Evolutionary conservation across 2,797 vertebrate species (phyloP), one percentile per base, ranked within the genome.

Genomic region (Lagodon rhomboides): DNA sequence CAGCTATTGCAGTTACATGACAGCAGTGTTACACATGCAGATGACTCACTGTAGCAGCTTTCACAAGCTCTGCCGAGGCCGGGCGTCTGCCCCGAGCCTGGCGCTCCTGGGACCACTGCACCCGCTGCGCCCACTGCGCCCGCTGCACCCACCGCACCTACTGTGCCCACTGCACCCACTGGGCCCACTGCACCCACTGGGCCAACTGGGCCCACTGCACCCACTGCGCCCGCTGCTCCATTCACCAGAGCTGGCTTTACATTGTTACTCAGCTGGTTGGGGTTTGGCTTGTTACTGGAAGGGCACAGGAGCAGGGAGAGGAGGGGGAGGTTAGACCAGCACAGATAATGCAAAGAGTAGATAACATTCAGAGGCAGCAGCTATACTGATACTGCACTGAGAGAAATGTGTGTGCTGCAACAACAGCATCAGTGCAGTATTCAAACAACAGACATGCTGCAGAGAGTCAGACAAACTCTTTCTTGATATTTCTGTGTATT

Each of bases 11-110:
- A 56, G 51, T 23, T 9, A 18, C 23, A 25, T n/a, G 62, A 30
- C 25, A 46, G 54, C 63, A n/a, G 56, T 23, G 66, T n/a, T 12
- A 46, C 12, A 38, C 54, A 30, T 56, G n/a, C 17, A 12, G 51
- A 80, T 91, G 83, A 97, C 98, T 98, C 94, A 99, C 98, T 97
- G 79, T 98, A 99, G 94, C 98, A 99, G 95, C 98, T 99, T 90
- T 99, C 98, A 83, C 98, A 99, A 86, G 98, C 98, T 74, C 98
- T 95, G 79, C 97, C 97, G 43, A 97, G 95, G 85, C 87, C 94
- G 0, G 96, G 77, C 43, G 95, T 96, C 94, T 95, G 98, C 3
- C 17, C 85, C 4, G 84, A 60, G 62, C 86, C 89, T 1, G 85
- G 89, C 7, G 74, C 55, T 23, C 65, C 88, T 1, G 91, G 84